Base-by-base conservation (phyloP, 2,888 invertebrate species). In the Parapristionchus giblindavisi region DNA sequence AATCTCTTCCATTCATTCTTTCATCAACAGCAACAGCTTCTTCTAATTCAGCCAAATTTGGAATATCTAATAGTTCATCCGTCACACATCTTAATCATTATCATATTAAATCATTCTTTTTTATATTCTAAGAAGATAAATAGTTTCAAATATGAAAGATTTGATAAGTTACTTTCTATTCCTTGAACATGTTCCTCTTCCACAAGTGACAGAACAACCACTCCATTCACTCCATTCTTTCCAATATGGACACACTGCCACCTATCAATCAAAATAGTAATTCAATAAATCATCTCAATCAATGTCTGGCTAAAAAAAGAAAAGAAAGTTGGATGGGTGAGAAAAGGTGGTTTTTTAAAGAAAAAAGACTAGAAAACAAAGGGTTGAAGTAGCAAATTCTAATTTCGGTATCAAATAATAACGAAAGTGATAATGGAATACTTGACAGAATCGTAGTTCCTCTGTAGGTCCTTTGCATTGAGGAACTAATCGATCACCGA, bases 211-310 rank as follows among this genome's bases (percentile, higher is more conserved):
- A 1, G 79, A 80, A 58, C 83, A 83, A 27, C 81, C 81, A 2
- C 79, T 63, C 82, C 82, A 83, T 56, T 81, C 82, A 17, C 76
- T 72, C 83, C 83, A 83, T 36, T 83, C 83, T 24, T 77, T 77
- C 82, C 82, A 83, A 54, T 79, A 77, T 1, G 83, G 80, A 78
- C 83, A 83, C 54, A 80, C 81, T n/a, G 80, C 76, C 24, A 79
- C 79, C 11, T 61, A 34, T 36, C 8, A n/a, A 24, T 60, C 34
- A 29, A 58, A 14, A 43, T 14, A 8, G 43, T 43, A 8, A 43
- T 43, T 43, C 43, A 8, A 43, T 17, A 43, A 17, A 8, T 43
- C 43, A 14, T 21, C 56, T 56, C 27, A n/a, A n/a, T n/a, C n/a
- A n/a, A n/a, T n/a, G n/a, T n/a, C n/a, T n/a, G n/a, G n/a, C n/a